Evolutionary conservation across 2,113 vertebrate genomes (phyloP), one percentile per base, ranked within the genome.

Genomic region (Tragelaphus scriptus): DNA sequence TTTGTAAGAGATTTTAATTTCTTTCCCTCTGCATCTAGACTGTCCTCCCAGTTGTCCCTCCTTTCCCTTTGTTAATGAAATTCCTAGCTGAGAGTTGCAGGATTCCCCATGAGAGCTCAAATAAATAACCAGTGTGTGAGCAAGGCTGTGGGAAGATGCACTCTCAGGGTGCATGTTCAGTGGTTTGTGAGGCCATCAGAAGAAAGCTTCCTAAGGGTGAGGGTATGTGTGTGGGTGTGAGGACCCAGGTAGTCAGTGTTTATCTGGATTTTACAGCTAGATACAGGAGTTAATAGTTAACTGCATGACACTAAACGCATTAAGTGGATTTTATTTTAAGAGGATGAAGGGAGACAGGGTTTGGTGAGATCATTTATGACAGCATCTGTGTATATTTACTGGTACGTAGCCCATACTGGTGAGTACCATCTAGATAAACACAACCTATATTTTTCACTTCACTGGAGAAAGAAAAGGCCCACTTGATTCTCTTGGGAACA

Each of bases 401-500:
- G 21, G n/a, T 36, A 17, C 0, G 6, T 19, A 79, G 30, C 68
- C 32, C 88, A 55, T 15, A 36, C 80, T 17, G n/a, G 11, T 47
- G 26, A 87, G 56, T 55, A 30, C 25, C 92, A 44, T 23, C 28
- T 82, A 21, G 68, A 61, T 36, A 36, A 5, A 16, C 77, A 79
- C 10, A 17, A 44, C 51, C 82, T 91, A 2, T 53, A 40, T 71
- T 88, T 81, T 85, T 95, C 68, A 93, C 93, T 93, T 94, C 53
- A 85, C 55, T 36, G 75, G 75, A 92, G 63, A 96, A 86, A 92
- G 49, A 94, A 63, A 94, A 85, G 81, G 93, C 89, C 85, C 87
- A 44, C 61, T 95, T 89, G 82, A 80, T 93, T 97, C 94, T 96
- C 97, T 75, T 88, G 82, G 91, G 86, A 98, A 89, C 75, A 61